Base-by-base conservation (phyloP, 2,113 vertebrate genomes). In the Notiomystis cincta region DNA sequence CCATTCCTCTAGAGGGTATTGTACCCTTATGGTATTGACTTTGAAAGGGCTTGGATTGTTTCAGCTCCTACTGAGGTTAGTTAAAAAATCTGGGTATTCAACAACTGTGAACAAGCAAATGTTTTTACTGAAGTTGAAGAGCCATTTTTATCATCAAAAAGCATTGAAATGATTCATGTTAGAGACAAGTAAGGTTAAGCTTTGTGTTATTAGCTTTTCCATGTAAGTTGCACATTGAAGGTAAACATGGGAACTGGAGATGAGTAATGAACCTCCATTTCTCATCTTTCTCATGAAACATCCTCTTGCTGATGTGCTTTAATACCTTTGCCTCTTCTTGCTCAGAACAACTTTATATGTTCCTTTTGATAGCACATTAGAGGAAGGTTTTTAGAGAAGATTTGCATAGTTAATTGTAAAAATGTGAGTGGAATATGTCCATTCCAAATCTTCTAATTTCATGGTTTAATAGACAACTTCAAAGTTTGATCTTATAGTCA, bases 1-100 rank as follows among this genome's bases (percentile, higher is more conserved):
- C 72, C 62, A 83, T 92, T 96, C 80, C 86, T 95, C 87, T 95
- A 94, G 87, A 94, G 69, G 77, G 83, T 93, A 96, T 89, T 96
- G 67, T 96, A 90, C 76, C 82, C 86, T 81, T 66, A 81, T 20
- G 76, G 61, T 70, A 67, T 38, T 87, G 77, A 61, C 35, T 95
- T 87, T 76, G 33, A 92, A 82, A 82, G 61, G 57, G 18, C 30
- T 44, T 94, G 48, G 40, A 60, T 91, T 91, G 65, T 85, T 65
- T 95, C 61, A 65, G 50, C 23, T 87, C 15, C 53, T 79, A 22
- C 23, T 30, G 27, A 82, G 42, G 40, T 45, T 51, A 79, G 24
- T 18, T 38, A 15, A 79, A 90, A 94, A 84, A 89, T 10, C 23
- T 35, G 48, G 87, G 28, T 3, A 1, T 58, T 79, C 56, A 48